Conservation (phyloP, 2,888 invertebrate genomes). For the Caenorhabditis becei region DNA sequence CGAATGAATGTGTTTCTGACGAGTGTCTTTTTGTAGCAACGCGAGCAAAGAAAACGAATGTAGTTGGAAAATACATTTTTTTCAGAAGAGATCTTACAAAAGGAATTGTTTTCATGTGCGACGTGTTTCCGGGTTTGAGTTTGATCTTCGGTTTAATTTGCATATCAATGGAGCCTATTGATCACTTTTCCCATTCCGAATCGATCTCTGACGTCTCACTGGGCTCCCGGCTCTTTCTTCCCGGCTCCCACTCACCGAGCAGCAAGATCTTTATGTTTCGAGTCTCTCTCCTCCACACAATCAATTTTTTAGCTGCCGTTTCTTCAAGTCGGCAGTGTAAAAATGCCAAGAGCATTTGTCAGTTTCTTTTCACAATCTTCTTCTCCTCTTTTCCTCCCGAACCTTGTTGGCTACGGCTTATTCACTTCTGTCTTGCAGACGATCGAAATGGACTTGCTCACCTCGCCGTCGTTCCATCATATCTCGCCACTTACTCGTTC, state of each 20-base stretch:
- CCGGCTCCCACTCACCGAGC: constrained; percentile 44
- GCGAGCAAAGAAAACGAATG: neutral
- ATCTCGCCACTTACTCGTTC: constrained; percentile 78
- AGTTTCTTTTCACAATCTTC: constrained; percentile 56
- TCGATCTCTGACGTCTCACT: constrained; percentile 33
- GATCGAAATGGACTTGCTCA: constrained; percentile 68
- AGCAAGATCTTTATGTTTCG: constrained; percentile 49
- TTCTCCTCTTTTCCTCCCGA: constrained; percentile 1
- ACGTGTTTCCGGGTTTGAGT: neutral
- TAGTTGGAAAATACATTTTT: constrained; percentile 1
- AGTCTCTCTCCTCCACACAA: constrained; percentile 43
- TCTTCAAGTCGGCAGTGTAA: constrained; percentile 52
- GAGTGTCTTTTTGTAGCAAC: neutral
- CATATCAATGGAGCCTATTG: constrained; percentile 27
- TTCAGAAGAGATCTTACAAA: neutral
- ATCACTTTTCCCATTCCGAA: constrained; percentile 10
- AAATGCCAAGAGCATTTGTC: constrained; percentile 59
- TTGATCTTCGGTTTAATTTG: constrained; percentile 14
- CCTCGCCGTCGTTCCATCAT: constrained; percentile 78
- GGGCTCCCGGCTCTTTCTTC: constrained; percentile 12
- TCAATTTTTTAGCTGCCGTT: constrained; percentile 54
- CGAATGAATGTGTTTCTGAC: neutral
- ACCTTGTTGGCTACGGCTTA: neutral
- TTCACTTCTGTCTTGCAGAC: constrained; percentile 42
- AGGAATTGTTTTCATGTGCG: constrained; percentile 11